Percentiles rank a stretch among this genome's conserved stretches.
Evolutionary conservation across 2,113 vertebrate genomes (phyloP).

Genomic region (Burhinus bistriatus): DNA sequence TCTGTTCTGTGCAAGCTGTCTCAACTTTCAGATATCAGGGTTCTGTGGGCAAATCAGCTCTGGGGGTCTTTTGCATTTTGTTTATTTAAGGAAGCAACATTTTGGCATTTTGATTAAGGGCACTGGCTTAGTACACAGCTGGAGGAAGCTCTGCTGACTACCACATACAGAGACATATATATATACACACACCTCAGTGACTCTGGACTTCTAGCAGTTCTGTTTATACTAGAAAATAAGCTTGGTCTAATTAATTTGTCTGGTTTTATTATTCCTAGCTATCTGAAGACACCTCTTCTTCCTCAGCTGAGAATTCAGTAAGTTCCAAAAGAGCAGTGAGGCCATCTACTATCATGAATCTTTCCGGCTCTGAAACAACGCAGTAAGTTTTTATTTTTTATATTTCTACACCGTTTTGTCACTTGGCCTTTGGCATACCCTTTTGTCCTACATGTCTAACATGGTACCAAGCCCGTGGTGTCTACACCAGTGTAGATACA

Average conservation of each 20-base stretch:
- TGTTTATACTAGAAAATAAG: not conserved
- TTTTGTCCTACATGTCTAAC: not conserved
- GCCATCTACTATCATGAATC: not conserved
- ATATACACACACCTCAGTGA: too few species aligned
- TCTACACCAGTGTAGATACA: not conserved
- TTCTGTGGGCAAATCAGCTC: not conserved
- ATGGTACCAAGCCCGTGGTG: not conserved
- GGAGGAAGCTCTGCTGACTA: not conserved
- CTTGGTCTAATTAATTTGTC: not conserved
- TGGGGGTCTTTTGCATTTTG: not conserved
- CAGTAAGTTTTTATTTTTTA: constrained; percentile 45
- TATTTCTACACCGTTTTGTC: not conserved
- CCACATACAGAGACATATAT: not conserved
- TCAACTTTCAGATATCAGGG: not conserved
- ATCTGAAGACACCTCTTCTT: constrained; percentile 22
- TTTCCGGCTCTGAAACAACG: not conserved
- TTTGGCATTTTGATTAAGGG: not conserved
- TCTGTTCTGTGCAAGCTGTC: not conserved
- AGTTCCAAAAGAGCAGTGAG: not conserved
- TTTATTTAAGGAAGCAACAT: not conserved
- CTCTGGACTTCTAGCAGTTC: not conserved
- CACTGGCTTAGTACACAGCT: not conserved
- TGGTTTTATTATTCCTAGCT: constrained; percentile 49
- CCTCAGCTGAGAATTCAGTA: constrained; percentile 4
- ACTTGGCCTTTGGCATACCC: not conserved